Base-by-base conservation (phyloP, 2,797 vertebrate species). In the Mormyrus proboscirostris region DNA sequence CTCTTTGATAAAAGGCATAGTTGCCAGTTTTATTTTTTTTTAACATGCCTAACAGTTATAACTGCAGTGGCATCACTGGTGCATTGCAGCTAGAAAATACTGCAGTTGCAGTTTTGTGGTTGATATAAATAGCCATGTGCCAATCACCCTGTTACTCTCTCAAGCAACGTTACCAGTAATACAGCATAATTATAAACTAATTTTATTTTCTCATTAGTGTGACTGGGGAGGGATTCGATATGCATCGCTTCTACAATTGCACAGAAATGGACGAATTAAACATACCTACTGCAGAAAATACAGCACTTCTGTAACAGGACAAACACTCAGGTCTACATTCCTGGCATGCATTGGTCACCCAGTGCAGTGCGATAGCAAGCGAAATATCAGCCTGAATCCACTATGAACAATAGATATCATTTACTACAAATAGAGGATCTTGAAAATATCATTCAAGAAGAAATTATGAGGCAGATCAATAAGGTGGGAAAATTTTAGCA, bases 41-140 rank as follows among this genome's bases (percentile, higher is more conserved):
- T 10, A 41, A 49, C 87, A 65, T 9, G 41, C 44, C 47, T 88
- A 88, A 33, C 16, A 19, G 73, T 57, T 12, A 33, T 12, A 22
- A 25, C 65, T 12, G 29, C 84, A 55, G 83, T 65, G 62, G 88
- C 79, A 85, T 44, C 62, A 19, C 47, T 89, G 59, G 49, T 73
- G 59, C 89, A 86, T 49, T 87, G 62, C 89, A 76, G 50, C 33
- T 59, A 86, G 82, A 25, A 50, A 5, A 89, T 49, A 49, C 76
- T 84, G 79, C 57, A 69, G 53, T 19, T 29, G n/a, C 65, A 89
- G n/a, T 79, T 87, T 19, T 41, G 33, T 50, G 7, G 84, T 47
- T 55, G 84, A 16, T 79, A 76, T 55, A 87, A 87, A 73, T 53
- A 76, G 85, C 85, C 41, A 14, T 14, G 6, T 41, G 84, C n/a